Base-by-base conservation (phyloP, 1,140 invertebrate genomes). In the Drosophila ananassae region DNA sequence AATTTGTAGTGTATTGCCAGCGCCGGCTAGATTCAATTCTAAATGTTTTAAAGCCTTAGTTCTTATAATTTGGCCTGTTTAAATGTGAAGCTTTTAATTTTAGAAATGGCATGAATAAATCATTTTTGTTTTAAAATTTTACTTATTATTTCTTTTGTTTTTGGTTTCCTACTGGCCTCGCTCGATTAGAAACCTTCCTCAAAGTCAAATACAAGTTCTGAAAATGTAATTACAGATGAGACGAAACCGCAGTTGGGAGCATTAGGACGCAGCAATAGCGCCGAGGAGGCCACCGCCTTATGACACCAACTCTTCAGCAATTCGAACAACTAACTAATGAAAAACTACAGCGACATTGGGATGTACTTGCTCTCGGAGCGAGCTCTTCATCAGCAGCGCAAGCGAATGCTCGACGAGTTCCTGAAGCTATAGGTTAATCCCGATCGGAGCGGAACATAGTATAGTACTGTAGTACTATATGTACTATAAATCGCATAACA, bases 281-380 rank as follows among this genome's bases (percentile, higher is more conserved):
- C 71, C 5, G 89, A 90, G 73, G 89, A 90, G 72, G 84, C 90
- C 37, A 84, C 90, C 48, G 81, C 84, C 41, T 91, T 91, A 91
- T 91, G 90, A 91, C 90, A 91, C 62, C 90, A 91, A 51, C 82
- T 91, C 25, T 91, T 91, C 57, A 91, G 73, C 25, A 82, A 73
- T 58, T 68, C 81, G 22, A 91, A 90, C 58, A 91, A 91, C 79
- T 91, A 91, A 91, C 90, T 90, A 83, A 78, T 90, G 83, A 90
- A 91, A 91, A 89, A 89, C 72, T 84, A 89, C 51, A 81, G 83
- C 58, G 89, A 91, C 47, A 80, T 90, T 46, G 89, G 89, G 51
- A 91, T 91, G 81, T 89, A 90, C 73, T 73, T 91, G 56, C 76
- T 91, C 44, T 85, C 89, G 60, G 89, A 91, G 73, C 67, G 68